Conservation (phyloP, 2,797 vertebrate species). For the Mionectes olivaceus region DNA sequence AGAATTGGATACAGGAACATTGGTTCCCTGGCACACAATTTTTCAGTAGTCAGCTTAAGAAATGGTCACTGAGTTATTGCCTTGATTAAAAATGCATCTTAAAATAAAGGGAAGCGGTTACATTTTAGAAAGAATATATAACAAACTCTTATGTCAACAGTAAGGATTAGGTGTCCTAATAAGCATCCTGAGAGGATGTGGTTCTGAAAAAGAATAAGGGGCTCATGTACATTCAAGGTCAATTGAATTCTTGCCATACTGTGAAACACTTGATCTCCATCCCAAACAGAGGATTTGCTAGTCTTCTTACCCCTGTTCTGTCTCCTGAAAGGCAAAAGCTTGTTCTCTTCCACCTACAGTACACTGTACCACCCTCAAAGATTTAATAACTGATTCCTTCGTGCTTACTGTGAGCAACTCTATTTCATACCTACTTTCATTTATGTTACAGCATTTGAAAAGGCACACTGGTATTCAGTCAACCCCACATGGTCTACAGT, state of each 20-base stretch:
- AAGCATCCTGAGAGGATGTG: not conserved
- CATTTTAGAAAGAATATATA: not conserved
- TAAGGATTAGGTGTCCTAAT: not conserved
- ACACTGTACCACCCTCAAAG: not conserved
- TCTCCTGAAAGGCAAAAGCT: not conserved
- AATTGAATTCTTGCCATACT: not conserved
- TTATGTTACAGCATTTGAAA: not conserved
- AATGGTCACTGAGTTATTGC: not conserved
- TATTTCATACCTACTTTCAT: not conserved
- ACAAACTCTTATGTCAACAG: not conserved
- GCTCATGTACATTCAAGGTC: not conserved
- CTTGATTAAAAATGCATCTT: not conserved
- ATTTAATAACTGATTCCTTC: slow-evolving; percentile 11
- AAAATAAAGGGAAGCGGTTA: not conserved
- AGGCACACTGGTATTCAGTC: not conserved
- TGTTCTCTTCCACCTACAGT: not conserved
- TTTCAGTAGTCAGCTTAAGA: not conserved
- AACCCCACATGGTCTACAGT: not conserved
- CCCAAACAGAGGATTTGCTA: not conserved
- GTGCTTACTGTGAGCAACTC: not conserved
- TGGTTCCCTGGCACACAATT: not conserved
- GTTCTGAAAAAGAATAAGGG: not conserved
- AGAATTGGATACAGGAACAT: not conserved
- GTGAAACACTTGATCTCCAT: not conserved
- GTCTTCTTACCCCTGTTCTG: not conserved